phyloP scores from a whole-genome alignment of 2,113 vertebrate genomes.

The Tenrec ecaudatus region DNA sequence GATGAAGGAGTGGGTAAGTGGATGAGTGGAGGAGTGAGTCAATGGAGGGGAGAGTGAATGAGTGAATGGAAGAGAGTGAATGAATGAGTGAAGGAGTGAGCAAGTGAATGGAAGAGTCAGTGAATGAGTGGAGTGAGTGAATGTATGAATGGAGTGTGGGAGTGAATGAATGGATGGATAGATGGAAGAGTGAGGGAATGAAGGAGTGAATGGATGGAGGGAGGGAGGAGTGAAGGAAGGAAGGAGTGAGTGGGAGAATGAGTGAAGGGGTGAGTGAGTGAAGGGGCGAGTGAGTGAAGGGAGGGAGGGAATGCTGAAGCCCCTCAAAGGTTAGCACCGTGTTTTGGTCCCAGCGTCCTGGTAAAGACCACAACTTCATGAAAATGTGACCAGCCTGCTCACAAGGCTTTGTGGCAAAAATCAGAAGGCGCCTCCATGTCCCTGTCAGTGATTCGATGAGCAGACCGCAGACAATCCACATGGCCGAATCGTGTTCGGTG shows the following conservation, averaged over 20 bases:
- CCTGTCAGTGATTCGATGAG: background rate
- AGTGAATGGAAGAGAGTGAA: too few species aligned
- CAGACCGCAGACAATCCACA: background rate
- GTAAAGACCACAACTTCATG: rapidly evolving
- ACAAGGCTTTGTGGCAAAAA: rapidly evolving
- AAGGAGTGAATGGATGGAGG: too few species aligned
- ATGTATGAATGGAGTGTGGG: background rate
- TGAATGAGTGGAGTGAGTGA: background rate
- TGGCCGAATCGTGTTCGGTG: rapidly evolving
- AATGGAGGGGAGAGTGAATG: background rate
- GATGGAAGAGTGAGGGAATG: too few species aligned
- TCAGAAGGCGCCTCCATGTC: background rate
- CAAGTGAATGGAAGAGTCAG: too few species aligned
- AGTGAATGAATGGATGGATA: background rate
- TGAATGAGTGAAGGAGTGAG: too few species aligned
- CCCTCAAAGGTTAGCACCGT: too few species aligned
- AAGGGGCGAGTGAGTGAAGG: too few species aligned
- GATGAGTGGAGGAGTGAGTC: too few species aligned
- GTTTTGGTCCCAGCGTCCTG: rapidly evolving
- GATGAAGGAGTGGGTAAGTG: too few species aligned
- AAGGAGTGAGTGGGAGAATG: background rate
- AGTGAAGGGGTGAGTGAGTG: background rate
- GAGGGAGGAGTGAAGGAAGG: too few species aligned
- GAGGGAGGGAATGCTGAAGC: too few species aligned
- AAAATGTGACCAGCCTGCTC: rapidly evolving